Base-by-base conservation (phyloP, 2,113 vertebrate species). In the Labeo rohita region DNA sequence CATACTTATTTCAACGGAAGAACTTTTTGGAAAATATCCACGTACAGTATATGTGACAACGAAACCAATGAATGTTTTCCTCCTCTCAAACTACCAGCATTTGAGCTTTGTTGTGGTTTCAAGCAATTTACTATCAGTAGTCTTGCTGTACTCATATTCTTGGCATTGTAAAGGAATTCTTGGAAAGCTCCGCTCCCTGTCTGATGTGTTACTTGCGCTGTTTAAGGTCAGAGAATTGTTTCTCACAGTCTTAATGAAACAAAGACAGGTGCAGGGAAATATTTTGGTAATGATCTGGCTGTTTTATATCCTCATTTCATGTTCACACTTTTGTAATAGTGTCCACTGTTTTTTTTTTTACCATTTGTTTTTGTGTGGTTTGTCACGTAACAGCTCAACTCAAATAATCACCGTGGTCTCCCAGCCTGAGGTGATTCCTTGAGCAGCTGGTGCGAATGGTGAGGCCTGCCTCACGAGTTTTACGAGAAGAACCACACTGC, bases 361-460 rank as follows among this genome's bases (percentile, higher is more conserved):
- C 50, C 84, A 49, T 85, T 79, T 72, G 18, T 65, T 45, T 79
- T 39, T 18, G 36, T 79, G 47, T 68, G 45, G 6, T n/a, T 76
- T 43, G 13, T 16, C 39, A 66, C 8, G 2, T 36, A 36, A 39
- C 21, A 12, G 34, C 36, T 54, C 11, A n/a, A 3, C 43, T 68
- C 59, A 39, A 78, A 9, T n/a, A 85, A 43, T 43, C 70, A 28
- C 63, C 23, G 36, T 73, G 23, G 36, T 75, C 9, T 18, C 11
- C n/a, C 47, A 11, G 75, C 34, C 63, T 72, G 65, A 70, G 36
- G 66, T 45, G 21, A 66, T 50, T 43, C 45, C 18, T 49, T 21
- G 21, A 78, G 82, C 45, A 43, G 18, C 63, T 85, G 65, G 78
- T 84, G 39, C 50, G 73, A 13, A 36, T 39, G 21, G 6, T 56